These are phyloP conservation scores for Catajapyx aquilonaris DNA, from an alignment of 1,140 invertebrate genomes.

Conservation along the genomic window DNA sequence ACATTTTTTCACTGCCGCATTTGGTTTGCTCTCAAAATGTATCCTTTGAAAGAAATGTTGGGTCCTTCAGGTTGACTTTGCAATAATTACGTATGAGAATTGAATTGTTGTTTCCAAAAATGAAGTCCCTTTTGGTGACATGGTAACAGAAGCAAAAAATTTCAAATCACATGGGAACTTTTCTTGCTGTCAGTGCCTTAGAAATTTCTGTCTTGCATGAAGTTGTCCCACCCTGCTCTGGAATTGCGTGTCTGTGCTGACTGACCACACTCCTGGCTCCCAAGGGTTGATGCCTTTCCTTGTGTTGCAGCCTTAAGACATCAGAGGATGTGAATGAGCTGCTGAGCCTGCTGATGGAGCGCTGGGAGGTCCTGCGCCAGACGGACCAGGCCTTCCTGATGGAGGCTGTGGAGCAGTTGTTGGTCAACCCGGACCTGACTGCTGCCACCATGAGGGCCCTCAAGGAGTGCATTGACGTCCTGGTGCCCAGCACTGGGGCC, in stretches of 20 bases:
- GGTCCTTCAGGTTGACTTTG: no score
- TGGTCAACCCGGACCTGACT: constrained; percentile 40
- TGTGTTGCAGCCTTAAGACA: constrained; percentile 30
- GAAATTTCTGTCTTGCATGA: constrained; percentile 4
- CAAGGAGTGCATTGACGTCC: constrained; percentile 36
- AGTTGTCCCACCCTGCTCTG: constrained; percentile 4
- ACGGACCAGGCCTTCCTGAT: constrained; percentile 37
- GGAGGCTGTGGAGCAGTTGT: constrained; percentile 53
- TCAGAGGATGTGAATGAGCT: constrained; percentile 26
- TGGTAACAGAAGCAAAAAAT: no score
- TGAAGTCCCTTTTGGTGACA: no score
- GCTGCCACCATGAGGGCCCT: constrained; percentile 37
- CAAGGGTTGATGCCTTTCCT: neutral
- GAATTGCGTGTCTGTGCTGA: constrained; percentile 1
- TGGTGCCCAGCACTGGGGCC: constrained; percentile 25
- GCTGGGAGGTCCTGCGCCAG: constrained; percentile 28
- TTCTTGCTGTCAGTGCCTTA: no score
- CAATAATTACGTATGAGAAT: no score
- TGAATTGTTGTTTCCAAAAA: no score
- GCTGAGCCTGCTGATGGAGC: constrained; percentile 32
- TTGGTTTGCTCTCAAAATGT: no score
- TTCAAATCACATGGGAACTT: no score
- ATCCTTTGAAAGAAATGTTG: no score
- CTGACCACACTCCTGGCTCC: neutral
- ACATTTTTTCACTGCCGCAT: no score